Conservation (phyloP, 2,888 invertebrate genomes). For the Drosophila paranaensis region DNA sequence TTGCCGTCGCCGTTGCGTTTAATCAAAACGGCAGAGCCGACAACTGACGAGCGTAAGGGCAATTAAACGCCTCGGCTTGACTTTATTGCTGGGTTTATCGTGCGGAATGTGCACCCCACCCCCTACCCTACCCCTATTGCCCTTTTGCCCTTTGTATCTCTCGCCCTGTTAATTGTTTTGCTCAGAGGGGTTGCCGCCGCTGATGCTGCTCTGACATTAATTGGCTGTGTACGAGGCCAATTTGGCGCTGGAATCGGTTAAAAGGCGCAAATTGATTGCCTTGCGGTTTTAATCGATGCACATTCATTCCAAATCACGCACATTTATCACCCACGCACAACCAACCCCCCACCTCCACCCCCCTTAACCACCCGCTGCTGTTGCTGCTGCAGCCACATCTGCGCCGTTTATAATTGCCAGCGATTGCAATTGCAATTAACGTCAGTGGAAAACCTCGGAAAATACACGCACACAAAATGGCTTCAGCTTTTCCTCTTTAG, state of each 20-base stretch:
- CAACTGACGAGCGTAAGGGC: slow-evolving; percentile 71
- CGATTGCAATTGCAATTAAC: slow-evolving; percentile 70
- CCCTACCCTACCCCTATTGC: neutral
- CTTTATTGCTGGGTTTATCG: slow-evolving; percentile 79
- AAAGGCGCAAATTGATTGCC: slow-evolving; percentile 82
- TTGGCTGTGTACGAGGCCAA: slow-evolving; percentile 75
- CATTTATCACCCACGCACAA: slow-evolving; percentile 75
- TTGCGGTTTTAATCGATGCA: slow-evolving; percentile 82
- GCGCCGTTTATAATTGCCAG: slow-evolving; percentile 74
- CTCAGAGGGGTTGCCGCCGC: slow-evolving; percentile 31
- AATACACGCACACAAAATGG: neutral
- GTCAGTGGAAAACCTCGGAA: slow-evolving; percentile 16
- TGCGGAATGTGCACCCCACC: slow-evolving; percentile 52
- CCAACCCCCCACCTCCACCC: no score
- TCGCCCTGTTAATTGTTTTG: slow-evolving; percentile 53
- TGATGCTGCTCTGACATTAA: slow-evolving; percentile 68
- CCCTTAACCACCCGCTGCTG: no score
- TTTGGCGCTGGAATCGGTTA: slow-evolving; percentile 63
- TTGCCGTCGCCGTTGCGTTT: slow-evolving; percentile 43
- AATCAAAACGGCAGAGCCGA: slow-evolving; percentile 54
- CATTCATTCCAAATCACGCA: slow-evolving; percentile 82
- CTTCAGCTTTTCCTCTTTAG: neutral
- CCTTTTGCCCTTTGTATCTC: slow-evolving; percentile 3
- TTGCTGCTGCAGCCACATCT: slow-evolving; percentile 58
- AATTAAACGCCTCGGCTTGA: slow-evolving; percentile 75